Conservation (phyloP, 2,113 vertebrate genomes). For the Ailuropoda melanoleuca region DNA sequence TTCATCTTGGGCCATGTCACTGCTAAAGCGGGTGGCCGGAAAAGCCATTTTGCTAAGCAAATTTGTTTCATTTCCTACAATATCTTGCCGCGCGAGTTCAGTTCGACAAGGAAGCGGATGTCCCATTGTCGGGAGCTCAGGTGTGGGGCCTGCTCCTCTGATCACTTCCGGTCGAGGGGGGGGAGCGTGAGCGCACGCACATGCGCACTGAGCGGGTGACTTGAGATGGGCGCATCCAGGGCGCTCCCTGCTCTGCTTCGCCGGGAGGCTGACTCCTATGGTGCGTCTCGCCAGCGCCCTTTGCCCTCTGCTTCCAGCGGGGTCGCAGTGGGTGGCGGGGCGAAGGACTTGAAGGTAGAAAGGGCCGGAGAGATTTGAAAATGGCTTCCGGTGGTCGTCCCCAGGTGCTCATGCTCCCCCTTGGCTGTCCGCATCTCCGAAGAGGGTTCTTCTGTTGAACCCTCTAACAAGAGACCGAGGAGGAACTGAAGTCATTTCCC, state of each 20-base stretch:
- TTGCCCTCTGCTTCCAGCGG: not conserved
- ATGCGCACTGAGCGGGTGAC: not conserved
- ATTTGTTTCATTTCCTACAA: not conserved
- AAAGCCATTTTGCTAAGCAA: not conserved
- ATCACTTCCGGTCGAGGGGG: not conserved
- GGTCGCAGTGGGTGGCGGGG: not conserved
- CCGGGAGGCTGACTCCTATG: fast-evolving
- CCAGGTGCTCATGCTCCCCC: fast-evolving
- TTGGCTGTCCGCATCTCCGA: not conserved
- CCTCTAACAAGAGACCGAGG: not conserved
- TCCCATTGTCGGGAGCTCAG: not conserved
- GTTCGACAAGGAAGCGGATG: not conserved
- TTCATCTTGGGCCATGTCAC: not conserved
- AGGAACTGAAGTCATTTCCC: not conserved
- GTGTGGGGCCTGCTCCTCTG: not conserved
- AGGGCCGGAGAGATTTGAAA: not conserved
- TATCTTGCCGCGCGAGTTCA: not conserved
- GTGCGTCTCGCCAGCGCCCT: fast-evolving
- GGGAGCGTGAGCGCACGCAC: no score
- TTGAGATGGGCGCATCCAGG: not conserved
- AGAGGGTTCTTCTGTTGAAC: not conserved
- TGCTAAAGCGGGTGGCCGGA: not conserved
- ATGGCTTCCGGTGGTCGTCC: not conserved
- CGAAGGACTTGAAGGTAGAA: fast-evolving
- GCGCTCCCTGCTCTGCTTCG: not conserved